phyloP scores from a whole-genome alignment of 2,888 invertebrate genomes.

The Craniophora ligustri region DNA sequence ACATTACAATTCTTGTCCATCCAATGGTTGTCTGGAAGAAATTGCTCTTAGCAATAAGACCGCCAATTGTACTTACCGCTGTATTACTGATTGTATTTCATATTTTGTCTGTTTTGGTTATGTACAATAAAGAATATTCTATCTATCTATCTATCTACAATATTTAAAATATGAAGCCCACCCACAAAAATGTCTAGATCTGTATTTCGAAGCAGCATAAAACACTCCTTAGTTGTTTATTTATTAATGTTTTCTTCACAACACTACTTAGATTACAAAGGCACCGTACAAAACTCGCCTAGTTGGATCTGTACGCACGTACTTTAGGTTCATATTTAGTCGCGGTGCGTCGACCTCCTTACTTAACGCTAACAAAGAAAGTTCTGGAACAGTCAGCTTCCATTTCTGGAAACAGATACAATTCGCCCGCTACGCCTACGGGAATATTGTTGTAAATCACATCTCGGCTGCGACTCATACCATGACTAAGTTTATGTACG shows the following conservation, averaged over 20 bases:
- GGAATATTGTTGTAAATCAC: conserved; percentile 77
- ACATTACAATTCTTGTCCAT: too few species aligned
- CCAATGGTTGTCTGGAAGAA: too few species aligned
- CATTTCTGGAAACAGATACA: conserved; percentile 76
- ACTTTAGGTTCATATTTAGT: conserved; percentile 41
- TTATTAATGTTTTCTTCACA: conserved; percentile 41
- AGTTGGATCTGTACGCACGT: conserved; percentile 31
- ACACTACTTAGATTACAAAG: conserved; percentile 42
- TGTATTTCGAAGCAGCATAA: conserved; percentile 32
- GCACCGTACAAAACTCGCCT: conserved; percentile 29
- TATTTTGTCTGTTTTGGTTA: too few species aligned
- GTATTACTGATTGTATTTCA: too few species aligned
- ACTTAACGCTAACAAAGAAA: conserved; percentile 65
- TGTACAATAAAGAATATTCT: too few species aligned
- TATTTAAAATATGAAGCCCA: conserved; percentile 37
- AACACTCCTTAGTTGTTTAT: conserved; percentile 23
- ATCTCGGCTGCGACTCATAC: conserved; percentile 68
- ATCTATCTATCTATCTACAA: conserved; percentile 13
- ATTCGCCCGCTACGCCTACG: conserved; percentile 73
- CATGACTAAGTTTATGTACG: conserved; percentile 65
- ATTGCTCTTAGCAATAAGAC: too few species aligned
- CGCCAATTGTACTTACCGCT: too few species aligned
- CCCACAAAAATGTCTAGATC: conserved; percentile 35
- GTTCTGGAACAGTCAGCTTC: conserved; percentile 71
- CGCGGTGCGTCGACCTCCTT: conserved; percentile 55